Evolutionary conservation across 2,113 vertebrate species (phyloP).

Genomic region (Pavo muticus): DNA sequence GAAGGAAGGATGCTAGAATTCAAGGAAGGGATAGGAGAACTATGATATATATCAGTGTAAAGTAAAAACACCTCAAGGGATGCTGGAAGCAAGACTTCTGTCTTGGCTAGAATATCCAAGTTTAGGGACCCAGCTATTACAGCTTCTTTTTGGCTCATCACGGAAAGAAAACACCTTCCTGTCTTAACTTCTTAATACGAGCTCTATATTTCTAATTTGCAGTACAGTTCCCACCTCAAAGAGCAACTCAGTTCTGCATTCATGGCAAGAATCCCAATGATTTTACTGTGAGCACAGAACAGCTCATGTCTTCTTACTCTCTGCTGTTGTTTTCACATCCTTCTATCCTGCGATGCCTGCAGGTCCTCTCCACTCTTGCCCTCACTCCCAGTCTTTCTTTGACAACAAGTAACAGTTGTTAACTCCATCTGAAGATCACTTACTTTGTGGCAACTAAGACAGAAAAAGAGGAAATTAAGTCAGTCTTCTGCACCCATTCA

Average conservation of each 20-base stretch:
- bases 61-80: not conserved
- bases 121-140: not conserved
- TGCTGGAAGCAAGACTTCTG: not conserved
- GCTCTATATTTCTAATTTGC: not conserved
- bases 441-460: not conserved
- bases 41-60: not conserved
- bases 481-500: not conserved
- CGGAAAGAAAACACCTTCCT: slow-evolving; percentile 17
- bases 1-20: not conserved
- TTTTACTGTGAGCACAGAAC: not conserved
- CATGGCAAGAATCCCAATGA: slow-evolving; percentile 19
- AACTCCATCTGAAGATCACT: not conserved
- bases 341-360: fast-evolving
- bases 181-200: not conserved
- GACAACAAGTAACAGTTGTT: not conserved
- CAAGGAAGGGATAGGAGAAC: not conserved
- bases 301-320: not conserved
- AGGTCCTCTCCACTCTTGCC: not conserved
- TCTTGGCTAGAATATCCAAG: not conserved
- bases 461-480: not conserved
- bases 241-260: slow-evolving; percentile 18
- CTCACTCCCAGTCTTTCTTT: not conserved
- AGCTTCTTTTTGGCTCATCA: slow-evolving; percentile 6
- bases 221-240: slow-evolving; percentile 15
- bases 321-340: not conserved